Evolutionary conservation across 2,797 vertebrate genomes (phyloP), one percentile per base, ranked within the genome.

Genomic region (Lacerta bilineata): DNA sequence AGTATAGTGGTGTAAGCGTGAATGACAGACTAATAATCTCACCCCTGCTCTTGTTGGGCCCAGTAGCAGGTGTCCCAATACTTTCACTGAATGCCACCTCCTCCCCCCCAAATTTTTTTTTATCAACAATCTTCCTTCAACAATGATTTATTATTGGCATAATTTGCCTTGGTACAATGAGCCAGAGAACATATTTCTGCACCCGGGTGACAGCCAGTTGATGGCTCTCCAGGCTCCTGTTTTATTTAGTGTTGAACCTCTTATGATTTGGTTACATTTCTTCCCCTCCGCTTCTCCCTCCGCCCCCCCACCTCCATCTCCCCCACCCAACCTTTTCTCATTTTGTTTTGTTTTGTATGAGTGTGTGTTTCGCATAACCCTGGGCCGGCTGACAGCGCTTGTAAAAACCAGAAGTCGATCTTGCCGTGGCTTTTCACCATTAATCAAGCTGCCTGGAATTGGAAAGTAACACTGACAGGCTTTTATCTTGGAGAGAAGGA

Each of bases 391-490:
- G 96, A 96, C 95, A 95, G 95, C 88, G 39, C 95, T 95, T 96
- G 96, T 95, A 95, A 96, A 95, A 95, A 96, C 94, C 96, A 95
- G 95, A 91, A 96, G 96, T 96, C 95, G 95, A 97, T 96, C 96
- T 96, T 66, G 95, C 95, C 27, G 94, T 95, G 95, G 96, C 96
- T 96, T 96, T 96, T 96, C 96, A 95, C 96, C 96, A 97, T 97
- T 97, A 97, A 97, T 97, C 96, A 97, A 96, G 95, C 96, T 96
- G 96, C 96, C 96, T 95, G 93, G 96, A 96, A 96, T 96, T 96
- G 95, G 95, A 96, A 95, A 96, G 95, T 95, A 96, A 94, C 96
- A 95, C 93, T 97, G 96, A 97, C 96, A 96, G 96, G 94, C 95
- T 96, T 96, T 97, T 97, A 97, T 97, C 96, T 97, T 93, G 91